A percentile compares a stretch with the other conserved stretches of the same genome.
These are phyloP conservation scores for Leptinotarsa lineolata DNA, from an alignment of 1,140 invertebrate genomes.

Conservation along the genomic window DNA sequence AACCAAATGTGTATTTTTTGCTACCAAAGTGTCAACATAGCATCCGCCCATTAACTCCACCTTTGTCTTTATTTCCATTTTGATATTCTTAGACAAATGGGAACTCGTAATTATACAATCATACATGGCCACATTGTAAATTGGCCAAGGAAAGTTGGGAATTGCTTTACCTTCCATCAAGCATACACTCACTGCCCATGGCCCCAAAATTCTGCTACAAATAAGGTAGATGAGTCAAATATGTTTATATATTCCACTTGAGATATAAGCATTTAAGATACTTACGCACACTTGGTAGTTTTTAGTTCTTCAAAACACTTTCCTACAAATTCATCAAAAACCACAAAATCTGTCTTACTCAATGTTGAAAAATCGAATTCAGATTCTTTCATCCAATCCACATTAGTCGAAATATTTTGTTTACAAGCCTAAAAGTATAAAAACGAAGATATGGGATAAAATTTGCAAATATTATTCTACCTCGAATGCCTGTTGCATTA, in stretches of 20 bases:
- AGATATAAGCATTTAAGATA: constrained; percentile 35
- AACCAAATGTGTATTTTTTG: constrained; percentile 80
- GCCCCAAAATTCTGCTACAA: constrained; percentile 73
- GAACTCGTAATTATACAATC: constrained; percentile 74
- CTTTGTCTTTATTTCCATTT: constrained; percentile 70
- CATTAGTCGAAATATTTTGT: constrained; percentile 56
- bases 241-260: too few species aligned
- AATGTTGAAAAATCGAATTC: constrained; percentile 59
- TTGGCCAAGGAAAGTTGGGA: constrained; percentile 73
- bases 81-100: constrained; percentile 65
- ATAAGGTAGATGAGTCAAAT: constrained; percentile 21
- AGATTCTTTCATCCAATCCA: constrained; percentile 60
- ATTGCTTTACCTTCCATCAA: constrained; percentile 72
- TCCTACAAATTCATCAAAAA: constrained; percentile 75
- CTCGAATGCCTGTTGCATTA: constrained; percentile 58
- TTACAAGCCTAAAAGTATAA: constrained; percentile 58
- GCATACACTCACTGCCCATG: constrained; percentile 77
- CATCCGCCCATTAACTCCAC: constrained; percentile 84
- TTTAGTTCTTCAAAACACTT: constrained; percentile 68
- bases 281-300: constrained; percentile 70
- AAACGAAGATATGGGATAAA: constrained; percentile 5
- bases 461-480: constrained; percentile 34
- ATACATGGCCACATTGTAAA: constrained; percentile 82
- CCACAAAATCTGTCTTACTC: constrained; percentile 73
- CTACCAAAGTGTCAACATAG: constrained; percentile 71